Conservation (phyloP, 2,888 invertebrate species). For the Sminthurides aquaticus region DNA sequence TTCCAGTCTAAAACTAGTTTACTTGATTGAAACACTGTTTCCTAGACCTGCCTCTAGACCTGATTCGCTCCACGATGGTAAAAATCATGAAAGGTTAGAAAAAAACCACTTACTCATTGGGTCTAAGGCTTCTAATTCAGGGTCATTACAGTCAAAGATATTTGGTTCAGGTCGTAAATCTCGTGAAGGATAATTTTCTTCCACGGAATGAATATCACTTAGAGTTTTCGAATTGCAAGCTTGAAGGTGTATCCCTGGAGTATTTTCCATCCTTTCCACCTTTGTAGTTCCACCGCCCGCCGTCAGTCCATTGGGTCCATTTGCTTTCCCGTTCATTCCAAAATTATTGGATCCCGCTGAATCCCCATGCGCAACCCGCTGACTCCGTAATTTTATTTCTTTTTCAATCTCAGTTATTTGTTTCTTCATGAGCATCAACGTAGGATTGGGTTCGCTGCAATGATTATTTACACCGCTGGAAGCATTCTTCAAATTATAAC, state of each 20-base stretch:
- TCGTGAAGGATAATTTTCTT: conserved; percentile 6
- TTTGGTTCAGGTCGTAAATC: conserved; percentile 19
- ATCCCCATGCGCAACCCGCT: conserved; percentile 6
- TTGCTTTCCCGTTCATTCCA: neutral
- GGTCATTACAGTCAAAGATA: conserved; percentile 37
- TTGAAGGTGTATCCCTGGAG: neutral
- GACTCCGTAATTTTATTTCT: conserved; percentile 53
- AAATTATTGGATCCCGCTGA: neutral
- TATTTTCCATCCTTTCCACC: neutral
- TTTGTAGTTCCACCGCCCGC: neutral
- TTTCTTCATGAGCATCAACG: conserved; percentile 57
- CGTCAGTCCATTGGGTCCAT: conserved; percentile 1
- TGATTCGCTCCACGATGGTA: neutral
- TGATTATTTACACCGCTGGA: neutral
- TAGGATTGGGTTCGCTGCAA: conserved; percentile 63
- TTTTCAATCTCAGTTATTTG: conserved; percentile 67
- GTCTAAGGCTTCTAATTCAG: conserved; percentile 66
- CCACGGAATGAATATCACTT: conserved; percentile 1
- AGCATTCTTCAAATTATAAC: conserved; percentile 9
- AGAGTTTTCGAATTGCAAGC: neutral
- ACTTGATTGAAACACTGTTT: no score
- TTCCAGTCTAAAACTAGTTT: no score
- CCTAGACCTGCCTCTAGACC: no score
- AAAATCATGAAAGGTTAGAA: neutral
- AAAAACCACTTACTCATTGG: conserved; percentile 51